A percentile compares a stretch with the other conserved stretches of the same genome.
Conservation (phyloP, 1,140 invertebrate species). For the Lepidurus packardi region DNA sequence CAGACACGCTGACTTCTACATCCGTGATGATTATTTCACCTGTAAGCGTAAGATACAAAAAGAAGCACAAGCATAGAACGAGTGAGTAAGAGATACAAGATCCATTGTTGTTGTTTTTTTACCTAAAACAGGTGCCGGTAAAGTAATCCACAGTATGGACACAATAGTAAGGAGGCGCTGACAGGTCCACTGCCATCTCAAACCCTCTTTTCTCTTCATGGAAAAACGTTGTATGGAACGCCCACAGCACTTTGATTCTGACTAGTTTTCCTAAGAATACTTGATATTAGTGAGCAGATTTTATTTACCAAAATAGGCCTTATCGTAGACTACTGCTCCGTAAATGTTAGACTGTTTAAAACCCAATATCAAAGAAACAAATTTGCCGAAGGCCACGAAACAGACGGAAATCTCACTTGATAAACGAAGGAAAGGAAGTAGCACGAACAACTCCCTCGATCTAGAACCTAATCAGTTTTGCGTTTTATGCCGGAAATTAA, state of each 20-base stretch:
- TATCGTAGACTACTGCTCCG: no score
- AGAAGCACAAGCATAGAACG: neutral
- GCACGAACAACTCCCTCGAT: neutral
- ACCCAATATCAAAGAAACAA: no score
- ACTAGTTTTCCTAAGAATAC: neutral
- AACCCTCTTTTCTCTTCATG: slow-evolving; percentile 4
- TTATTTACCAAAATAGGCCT: no score
- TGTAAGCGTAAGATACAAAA: neutral
- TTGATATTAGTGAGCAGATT: no score
- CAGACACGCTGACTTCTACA: neutral
- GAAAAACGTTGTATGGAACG: neutral
- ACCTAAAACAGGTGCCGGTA: neutral
- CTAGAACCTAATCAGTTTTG: neutral
- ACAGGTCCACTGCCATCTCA: slow-evolving; percentile 8
- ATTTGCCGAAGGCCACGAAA: no score
- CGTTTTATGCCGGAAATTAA: slow-evolving; percentile 9
- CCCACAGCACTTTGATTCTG: neutral
- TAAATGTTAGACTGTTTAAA: no score
- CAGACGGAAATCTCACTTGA: neutral
- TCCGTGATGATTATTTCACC: neutral
- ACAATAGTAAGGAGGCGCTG: neutral
- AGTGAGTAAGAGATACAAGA: neutral
- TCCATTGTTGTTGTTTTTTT: neutral
- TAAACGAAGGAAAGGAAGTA: neutral
- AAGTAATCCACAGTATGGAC: neutral